Evolutionary conservation across 2,797 vertebrate genomes (phyloP).

Genomic region (Ispidina lecontei): DNA sequence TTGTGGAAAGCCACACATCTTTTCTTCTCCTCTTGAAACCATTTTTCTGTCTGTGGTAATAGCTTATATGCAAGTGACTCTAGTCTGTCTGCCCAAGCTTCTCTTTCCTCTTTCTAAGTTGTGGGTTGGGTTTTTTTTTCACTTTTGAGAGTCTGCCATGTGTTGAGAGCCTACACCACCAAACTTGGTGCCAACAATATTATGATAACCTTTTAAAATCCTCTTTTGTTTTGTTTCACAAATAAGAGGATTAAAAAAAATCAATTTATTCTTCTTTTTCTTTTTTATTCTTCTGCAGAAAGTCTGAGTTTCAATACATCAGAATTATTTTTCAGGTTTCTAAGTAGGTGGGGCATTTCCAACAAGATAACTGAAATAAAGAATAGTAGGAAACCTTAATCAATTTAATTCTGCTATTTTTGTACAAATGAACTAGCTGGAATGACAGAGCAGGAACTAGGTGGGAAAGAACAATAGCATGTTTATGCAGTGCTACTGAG

Average conservation of each 20-base stretch:
- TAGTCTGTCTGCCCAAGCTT: neutral
- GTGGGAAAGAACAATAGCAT: neutral
- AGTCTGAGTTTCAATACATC: neutral
- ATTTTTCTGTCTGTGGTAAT: neutral
- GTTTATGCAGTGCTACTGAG: neutral
- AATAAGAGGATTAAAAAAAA: neutral
- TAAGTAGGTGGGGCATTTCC: neutral
- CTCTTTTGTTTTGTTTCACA: neutral
- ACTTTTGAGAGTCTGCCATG: neutral
- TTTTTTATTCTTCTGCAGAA: neutral
- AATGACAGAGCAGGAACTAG: neutral
- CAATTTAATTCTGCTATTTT: neutral
- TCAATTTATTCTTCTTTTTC: neutral
- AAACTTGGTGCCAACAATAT: neutral
- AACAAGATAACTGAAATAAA: neutral
- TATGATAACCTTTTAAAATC: neutral
- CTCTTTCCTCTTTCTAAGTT: neutral
- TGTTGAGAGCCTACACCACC: neutral
- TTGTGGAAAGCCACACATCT: neutral
- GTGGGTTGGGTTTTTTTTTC: neutral
- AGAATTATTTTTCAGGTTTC: neutral
- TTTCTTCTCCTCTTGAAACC: neutral
- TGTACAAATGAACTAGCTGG: neutral
- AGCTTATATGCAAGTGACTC: neutral
- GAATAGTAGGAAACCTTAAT: constrained; percentile 39